Evolutionary conservation across 30 jellyfish, hydroid and myxozoan genomes (phyloP), one percentile per base, ranked within the genome.

Genomic region (Chironex yamaguchii): DNA sequence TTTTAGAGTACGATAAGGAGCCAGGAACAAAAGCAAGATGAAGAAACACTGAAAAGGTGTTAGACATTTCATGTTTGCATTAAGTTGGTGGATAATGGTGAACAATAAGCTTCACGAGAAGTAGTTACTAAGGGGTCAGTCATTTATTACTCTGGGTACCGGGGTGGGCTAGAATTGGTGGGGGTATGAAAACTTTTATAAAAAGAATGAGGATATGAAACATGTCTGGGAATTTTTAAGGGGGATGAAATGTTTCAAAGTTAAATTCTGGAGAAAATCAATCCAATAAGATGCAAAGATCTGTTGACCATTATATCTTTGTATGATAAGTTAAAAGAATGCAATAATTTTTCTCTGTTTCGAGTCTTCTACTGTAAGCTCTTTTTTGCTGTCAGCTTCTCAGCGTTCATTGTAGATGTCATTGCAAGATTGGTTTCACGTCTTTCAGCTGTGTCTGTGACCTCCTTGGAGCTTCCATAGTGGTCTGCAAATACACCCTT

Each of bases 361-460:
- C 72, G 51, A n/a, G 35, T 73, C 51, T 26, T 73, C 73, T 49
- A 36, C 29, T 50, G 49, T 49, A 23, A 30, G 49, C 30, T 31
- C 71, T 35, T 71, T 71, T 71, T 73, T 73, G 75, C 76, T 73
- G 36, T 24, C 28, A 51, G 21, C 49, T 34, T 73, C 1, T 73
- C 0, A 36, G 86, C 86, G 51, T 73, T 73, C 52, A 36, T 36
- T 36, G 74, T 29, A 4, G 86, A 73, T 73, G 86, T 73, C 51
- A 73, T n/a, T 36, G 86, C 49, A 73, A 73, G 86, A n/a, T n/a
- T n/a, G n/a, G n/a, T n/a, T n/a, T 52, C 69, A 1, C 22, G 25
- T 52, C 69, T 36, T 31, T 2, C 29, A 21, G 30, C 73, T 14
- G 29, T 2, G 34, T 64, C 65, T 2, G 23, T 2, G 29, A 3